A percentile compares a stretch with the other conserved stretches of the same genome.
Evolutionary conservation across 2,113 vertebrate genomes (phyloP).

Genomic region (Nothobranchius furzeri): DNA sequence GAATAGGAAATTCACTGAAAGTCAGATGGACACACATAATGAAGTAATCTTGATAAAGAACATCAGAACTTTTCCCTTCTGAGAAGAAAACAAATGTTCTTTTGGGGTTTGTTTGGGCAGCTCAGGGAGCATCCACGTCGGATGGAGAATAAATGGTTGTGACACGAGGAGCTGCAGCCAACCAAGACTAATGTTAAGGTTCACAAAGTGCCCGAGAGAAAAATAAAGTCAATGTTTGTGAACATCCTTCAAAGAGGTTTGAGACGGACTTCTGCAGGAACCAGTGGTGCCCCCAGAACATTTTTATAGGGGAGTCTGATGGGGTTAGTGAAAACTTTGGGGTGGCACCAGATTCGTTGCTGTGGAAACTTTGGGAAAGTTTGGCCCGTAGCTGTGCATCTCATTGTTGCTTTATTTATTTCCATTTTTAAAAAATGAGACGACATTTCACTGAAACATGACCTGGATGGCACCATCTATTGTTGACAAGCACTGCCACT

Average conservation of each 20-base stretch:
- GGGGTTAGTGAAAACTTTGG: no score
- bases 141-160: constrained; percentile 65
- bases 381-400: no score
- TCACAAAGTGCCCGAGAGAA: constrained; percentile 53
- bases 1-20: neutral
- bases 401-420: no score
- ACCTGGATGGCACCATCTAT: no score
- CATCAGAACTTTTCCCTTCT: constrained; percentile 31
- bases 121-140: constrained; percentile 31
- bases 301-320: no score
- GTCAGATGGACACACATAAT: neutral
- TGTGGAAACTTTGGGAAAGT: no score
- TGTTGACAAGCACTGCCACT: no score
- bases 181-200: constrained; percentile 66
- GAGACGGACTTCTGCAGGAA: neutral
- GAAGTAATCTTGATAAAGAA: constrained; percentile 28
- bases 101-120: constrained; percentile 25
- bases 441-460: no score
- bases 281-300: no score
- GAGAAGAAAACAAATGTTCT: constrained; percentile 23
- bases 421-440: no score
- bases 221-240: constrained; percentile 43
- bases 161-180: constrained; percentile 64
- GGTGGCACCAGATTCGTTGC: no score
- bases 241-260: constrained; percentile 25